Evolutionary conservation across 1,140 invertebrate species (phyloP), one percentile per base, ranked within the genome.

Genomic region (Hyles euphorbiae): DNA sequence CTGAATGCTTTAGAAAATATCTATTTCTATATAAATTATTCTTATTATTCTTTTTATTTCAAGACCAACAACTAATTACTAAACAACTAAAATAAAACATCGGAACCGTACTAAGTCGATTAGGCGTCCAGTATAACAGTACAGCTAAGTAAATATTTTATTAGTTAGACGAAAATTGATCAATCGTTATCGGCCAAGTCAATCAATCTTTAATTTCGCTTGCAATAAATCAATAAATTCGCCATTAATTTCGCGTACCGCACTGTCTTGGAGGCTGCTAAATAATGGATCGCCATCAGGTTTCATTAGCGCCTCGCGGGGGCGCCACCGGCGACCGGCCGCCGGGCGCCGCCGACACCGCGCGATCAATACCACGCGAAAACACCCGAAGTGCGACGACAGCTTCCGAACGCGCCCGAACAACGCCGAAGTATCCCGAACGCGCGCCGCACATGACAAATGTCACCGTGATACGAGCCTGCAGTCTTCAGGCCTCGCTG

Each of bases 151-250:
- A 40, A 40, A 40, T 40, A 40, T 40, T 40, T 5, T 8, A 40
- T 5, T 40, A 40, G 36, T 40, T 40, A 40, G 36, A 5, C 36
- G 5, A 40, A 22, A 40, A 40, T 40, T 40, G 36, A 40, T 40
- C 36, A 40, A 5, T 40, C 36, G 36, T 40, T 40, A 40, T 40
- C 36, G 36, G 36, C 5, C 36, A 40, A 60, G 51, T 63, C 62
- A 74, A 83, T 83, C 75, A 78, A 83, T 81, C 78, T 77, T 81
- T 79, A 81, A 80, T 76, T 80, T 73, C 60, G 68, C 70, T 61
- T 68, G 68, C 74, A 72, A 81, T 84, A 82, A 84, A 87, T 84
- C 83, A 83, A 87, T 87, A 87, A 81, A 81, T 76, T 72, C 65
- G 67, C 78, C 78, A 87, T 84, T 82, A 83, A 87, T 87, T 68